Evolutionary conservation across 2,797 vertebrate species (phyloP).

Genomic region (Hydrolagus colliei): DNA sequence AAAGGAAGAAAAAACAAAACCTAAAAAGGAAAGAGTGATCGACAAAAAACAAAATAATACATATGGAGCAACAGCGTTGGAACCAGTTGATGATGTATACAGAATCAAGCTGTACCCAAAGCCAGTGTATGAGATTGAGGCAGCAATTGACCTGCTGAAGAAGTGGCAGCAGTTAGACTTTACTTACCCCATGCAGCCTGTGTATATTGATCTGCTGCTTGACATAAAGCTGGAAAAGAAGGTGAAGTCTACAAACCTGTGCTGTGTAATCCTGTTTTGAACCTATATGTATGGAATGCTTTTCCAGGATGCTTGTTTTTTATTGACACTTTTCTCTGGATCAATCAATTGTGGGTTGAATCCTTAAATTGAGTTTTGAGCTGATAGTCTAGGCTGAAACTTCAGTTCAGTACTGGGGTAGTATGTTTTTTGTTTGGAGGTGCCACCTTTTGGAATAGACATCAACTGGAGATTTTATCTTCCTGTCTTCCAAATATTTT

Average conservation of each 20-base stretch:
- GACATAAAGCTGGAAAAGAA: conserved; percentile 83
- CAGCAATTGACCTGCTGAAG: conserved; percentile 73
- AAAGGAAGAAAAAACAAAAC: conserved; percentile 38
- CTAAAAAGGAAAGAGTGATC: conserved; percentile 46
- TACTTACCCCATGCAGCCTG: conserved; percentile 58
- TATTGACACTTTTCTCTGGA: too few relatives aligned
- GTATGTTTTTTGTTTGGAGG: too few relatives aligned
- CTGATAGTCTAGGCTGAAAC: too few relatives aligned
- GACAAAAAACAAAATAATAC: conserved; percentile 52
- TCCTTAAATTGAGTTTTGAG: too few relatives aligned
- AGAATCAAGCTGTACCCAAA: conserved; percentile 62
- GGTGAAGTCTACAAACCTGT: conserved; percentile 52
- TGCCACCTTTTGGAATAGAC: too few relatives aligned
- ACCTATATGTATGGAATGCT: background rate
- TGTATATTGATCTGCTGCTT: conserved; percentile 71
- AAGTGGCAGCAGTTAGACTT: conserved; percentile 75
- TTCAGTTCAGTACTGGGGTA: too few relatives aligned
- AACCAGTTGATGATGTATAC: conserved; percentile 81
- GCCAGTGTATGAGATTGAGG: conserved; percentile 45
- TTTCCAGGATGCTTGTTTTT: conserved; percentile 15
- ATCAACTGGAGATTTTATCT: too few relatives aligned
- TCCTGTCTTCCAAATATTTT: too few relatives aligned
- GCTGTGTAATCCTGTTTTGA: background rate
- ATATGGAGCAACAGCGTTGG: conserved; percentile 53
- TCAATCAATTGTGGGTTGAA: too few relatives aligned